These are phyloP conservation scores for Drosophila tsacasi DNA, from an alignment of 1,140 invertebrate species.

Conservation along the genomic window DNA sequence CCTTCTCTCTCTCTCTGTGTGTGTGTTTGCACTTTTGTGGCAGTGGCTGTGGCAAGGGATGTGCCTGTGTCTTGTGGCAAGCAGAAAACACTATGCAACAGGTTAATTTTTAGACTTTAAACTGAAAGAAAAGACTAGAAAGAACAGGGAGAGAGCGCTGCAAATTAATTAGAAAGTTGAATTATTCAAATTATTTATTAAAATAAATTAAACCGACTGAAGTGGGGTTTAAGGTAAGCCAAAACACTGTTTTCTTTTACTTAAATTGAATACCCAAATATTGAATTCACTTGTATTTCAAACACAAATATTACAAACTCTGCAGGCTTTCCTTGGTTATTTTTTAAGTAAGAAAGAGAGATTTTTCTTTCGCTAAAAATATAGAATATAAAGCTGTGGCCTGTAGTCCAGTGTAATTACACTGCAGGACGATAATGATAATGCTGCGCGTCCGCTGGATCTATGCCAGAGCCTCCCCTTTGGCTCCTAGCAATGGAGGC, in stretches of 20 bases:
- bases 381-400: background rate
- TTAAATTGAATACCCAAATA: background rate
- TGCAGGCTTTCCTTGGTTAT: background rate
- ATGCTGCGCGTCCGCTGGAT: constrained; percentile 24
- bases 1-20: background rate
- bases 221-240: no score
- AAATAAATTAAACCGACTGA: background rate
- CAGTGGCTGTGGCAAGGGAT: constrained; percentile 9
- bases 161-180: background rate
- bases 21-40: constrained; percentile 13
- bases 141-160: rapidly evolving
- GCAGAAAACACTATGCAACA: constrained; percentile 30
- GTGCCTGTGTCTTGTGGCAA: constrained; percentile 32
- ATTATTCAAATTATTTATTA: no score
- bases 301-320: background rate
- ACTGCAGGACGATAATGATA: constrained; percentile 41
- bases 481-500: background rate
- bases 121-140: no score
- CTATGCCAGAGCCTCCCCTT: constrained; percentile 17
- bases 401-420: constrained; percentile 31
- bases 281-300: background rate
- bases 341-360: background rate
- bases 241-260: background rate
- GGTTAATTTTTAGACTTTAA: background rate
- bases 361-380: background rate